Evolutionary conservation across 2,888 invertebrate species (phyloP), one percentile per base, ranked within the genome.

Genomic region (Microctonus aethiopoides): DNA sequence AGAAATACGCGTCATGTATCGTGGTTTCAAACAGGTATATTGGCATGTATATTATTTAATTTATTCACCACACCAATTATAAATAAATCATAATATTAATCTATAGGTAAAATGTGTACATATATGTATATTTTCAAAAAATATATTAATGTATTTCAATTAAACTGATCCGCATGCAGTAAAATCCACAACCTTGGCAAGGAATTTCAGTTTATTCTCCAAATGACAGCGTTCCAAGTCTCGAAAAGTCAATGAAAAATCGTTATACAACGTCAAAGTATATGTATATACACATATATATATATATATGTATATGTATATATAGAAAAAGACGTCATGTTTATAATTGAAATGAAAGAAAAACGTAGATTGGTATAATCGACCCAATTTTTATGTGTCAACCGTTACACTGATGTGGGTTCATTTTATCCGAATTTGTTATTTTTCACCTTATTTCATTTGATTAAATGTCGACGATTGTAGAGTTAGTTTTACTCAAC

Each of bases 1-100:
- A 86, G 98, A 98, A 88, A 96, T 98, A 77, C 92, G 98, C 80
- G 95, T 97, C 83, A 97, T 98, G 96, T 98, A 98, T 87, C 90
- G 98, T 81, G 98, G 98, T 77, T 98, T 98, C 87, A 98, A 98
- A 89, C 95, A 96, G 92, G 96, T 96, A 78, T n/a, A 57, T 57
- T 57, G 10, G 16, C 29, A 29, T 13, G 34, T 20, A 32, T 26
- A 41, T 13, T 41, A 3, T 41, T 6, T n/a, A 6, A 41, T 6
- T 41, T 41, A 29, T 5, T 29, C 29, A 29, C 4, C 3, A 29
- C 29, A 7, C 29, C 3, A 29, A 29, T 5, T 29, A 29, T 29
- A 13, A n/a, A 32, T 57, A 3, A 16, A 5, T 4, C 6, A 52
- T 16, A 6, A 52, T 22, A 54, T 24, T 1, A 24, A 26, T 54